Percentiles rank a stretch among this genome's conserved stretches.
Evolutionary conservation across 2,113 vertebrate genomes (phyloP).

Genomic region (Deroptyus accipitrinus): DNA sequence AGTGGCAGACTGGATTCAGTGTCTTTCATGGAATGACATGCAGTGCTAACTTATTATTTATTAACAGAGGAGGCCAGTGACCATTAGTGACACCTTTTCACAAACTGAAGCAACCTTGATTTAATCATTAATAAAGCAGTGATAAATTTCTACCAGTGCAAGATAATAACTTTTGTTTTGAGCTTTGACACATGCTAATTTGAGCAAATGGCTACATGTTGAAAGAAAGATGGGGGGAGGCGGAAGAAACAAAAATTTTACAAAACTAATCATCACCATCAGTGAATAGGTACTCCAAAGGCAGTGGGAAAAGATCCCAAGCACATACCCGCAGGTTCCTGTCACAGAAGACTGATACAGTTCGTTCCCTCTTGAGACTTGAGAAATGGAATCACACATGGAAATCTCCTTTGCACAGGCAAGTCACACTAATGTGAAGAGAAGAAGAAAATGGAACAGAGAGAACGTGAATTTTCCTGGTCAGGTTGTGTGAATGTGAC

Average conservation of each 20-base stretch:
- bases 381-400: not conserved
- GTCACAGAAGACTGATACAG: not conserved
- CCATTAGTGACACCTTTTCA: not conserved
- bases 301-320: not conserved
- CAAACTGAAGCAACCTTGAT: not conserved
- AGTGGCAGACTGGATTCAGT: constrained; percentile 14
- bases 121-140: not conserved
- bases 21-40: constrained; percentile 35
- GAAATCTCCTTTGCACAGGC: not conserved
- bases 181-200: not conserved
- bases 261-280: not conserved
- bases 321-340: not conserved
- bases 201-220: not conserved
- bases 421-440: not conserved
- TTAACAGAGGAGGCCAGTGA: not conserved
- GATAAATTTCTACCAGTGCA: not conserved
- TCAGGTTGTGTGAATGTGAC: not conserved
- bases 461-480: not conserved
- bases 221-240: not conserved
- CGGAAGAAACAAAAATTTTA: not conserved
- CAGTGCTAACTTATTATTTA: constrained; percentile 12
- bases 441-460: not conserved
- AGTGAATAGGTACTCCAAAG: not conserved
- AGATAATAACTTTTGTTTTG: not conserved
- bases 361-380: not conserved